Conservation (phyloP, 2,797 vertebrate genomes). For the Syngnathus rostellatus region DNA sequence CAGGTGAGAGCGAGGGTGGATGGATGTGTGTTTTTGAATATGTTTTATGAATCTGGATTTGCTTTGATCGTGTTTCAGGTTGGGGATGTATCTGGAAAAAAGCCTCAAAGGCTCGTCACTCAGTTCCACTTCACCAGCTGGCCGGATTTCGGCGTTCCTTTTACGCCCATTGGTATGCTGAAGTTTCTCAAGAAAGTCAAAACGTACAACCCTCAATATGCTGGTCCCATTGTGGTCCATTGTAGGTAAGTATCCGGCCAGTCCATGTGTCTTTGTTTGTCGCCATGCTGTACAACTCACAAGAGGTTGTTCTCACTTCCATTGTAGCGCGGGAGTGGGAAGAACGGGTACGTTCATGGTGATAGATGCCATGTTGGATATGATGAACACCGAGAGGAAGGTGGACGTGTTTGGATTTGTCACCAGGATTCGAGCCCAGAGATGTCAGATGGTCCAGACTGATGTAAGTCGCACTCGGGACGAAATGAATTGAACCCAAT, state of each 20-base stretch:
- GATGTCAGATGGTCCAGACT: slow-evolving; percentile 98
- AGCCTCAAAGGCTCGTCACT: slow-evolving; percentile 91
- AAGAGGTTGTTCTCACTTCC: background rate
- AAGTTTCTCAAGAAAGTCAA: slow-evolving; percentile 99
- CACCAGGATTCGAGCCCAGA: slow-evolving; percentile 91
- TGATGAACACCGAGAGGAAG: slow-evolving; percentile 89
- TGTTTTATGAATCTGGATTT: no score
- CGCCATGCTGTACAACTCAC: background rate
- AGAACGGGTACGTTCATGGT: slow-evolving; percentile 95
- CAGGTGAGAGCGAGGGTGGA: slow-evolving; percentile 69
- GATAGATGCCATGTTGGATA: slow-evolving; percentile 98
- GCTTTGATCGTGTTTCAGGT: slow-evolving; percentile 65
- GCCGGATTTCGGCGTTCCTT: slow-evolving; percentile 98
- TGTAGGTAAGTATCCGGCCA: slow-evolving; percentile 76
- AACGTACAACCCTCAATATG: slow-evolving; percentile 86
- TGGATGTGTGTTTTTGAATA: no score
- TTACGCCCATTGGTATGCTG: slow-evolving; percentile 97
- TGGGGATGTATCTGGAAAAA: slow-evolving; percentile 91
- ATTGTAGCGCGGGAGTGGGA: slow-evolving; percentile 85
- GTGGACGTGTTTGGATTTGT: slow-evolving; percentile 96
- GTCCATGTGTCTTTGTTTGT: background rate
- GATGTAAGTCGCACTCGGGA: slow-evolving; percentile 73
- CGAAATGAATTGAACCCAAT: background rate
- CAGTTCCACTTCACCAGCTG: slow-evolving; percentile 99
- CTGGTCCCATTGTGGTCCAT: slow-evolving; percentile 92